phyloP scores from a whole-genome alignment of 2,797 vertebrate species.

The Pseudochirops cupreus region DNA sequence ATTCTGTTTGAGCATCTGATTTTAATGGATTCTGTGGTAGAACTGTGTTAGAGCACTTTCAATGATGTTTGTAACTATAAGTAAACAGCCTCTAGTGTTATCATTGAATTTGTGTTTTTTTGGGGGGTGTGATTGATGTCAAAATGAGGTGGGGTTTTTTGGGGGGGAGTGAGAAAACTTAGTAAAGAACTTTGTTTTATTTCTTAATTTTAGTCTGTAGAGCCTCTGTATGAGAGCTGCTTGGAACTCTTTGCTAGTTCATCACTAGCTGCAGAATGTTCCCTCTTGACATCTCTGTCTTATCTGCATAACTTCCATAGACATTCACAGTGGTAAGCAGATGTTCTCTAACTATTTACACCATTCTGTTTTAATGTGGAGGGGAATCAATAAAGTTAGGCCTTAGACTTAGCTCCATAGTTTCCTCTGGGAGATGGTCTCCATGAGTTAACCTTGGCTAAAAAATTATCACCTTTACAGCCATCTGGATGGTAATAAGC shows the following conservation, averaged over 20 bases:
- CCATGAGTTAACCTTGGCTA: not conserved
- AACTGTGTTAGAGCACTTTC: not conserved
- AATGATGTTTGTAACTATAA: not conserved
- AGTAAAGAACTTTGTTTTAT: constrained; percentile 22
- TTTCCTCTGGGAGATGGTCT: not conserved
- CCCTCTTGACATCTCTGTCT: constrained; percentile 68
- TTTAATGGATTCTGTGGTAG: not conserved
- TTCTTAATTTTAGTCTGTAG: constrained; percentile 71
- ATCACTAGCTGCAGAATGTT: constrained; percentile 74
- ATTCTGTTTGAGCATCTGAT: not conserved
- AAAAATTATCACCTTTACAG: not conserved
- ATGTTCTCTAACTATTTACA: not conserved
- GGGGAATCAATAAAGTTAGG: not conserved
- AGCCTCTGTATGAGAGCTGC: constrained; percentile 77
- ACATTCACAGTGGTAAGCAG: constrained; percentile 76
- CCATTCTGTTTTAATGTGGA: not conserved
- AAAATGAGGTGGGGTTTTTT: not conserved
- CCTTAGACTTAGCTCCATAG: not conserved
- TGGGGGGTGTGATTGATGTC: not conserved
- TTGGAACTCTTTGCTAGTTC: constrained; percentile 62
- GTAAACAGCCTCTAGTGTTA: not conserved
- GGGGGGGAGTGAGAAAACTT: not conserved
- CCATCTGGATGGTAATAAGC: not conserved
- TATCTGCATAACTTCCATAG: constrained; percentile 62
- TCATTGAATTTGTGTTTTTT: not conserved